Conservation (phyloP, 1,140 invertebrate species). For the Conus betulinus region DNA sequence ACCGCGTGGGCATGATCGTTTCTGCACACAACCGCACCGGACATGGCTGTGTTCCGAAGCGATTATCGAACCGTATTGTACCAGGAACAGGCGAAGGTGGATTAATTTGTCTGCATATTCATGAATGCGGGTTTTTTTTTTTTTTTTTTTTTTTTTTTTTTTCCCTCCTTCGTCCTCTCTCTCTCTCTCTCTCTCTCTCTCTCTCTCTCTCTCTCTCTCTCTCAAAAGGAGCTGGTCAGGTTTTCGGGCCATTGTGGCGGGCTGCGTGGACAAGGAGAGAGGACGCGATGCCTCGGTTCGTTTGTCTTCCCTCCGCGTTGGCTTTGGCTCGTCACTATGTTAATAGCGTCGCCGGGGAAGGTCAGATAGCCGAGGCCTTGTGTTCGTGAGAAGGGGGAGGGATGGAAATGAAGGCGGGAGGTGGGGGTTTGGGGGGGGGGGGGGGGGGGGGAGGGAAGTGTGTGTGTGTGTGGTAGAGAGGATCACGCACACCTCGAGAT, state of each 20-base stretch:
- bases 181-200: too few relatives aligned
- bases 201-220: too few relatives aligned
- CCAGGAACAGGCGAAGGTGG: background rate
- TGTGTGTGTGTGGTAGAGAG: too few relatives aligned
- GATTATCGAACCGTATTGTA: conserved; percentile 19
- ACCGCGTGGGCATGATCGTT: conserved; percentile 1
- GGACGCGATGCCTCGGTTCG: background rate
- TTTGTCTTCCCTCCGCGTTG: background rate
- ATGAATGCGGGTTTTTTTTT: background rate
- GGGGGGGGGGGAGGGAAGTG: background rate
- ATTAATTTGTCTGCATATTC: conserved; percentile 22
- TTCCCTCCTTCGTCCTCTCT: too few relatives aligned
- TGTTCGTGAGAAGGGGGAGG: background rate
- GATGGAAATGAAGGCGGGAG: too few relatives aligned
- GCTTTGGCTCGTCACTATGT: background rate
- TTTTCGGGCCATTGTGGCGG: background rate
- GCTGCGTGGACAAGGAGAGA: background rate
- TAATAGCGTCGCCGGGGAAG: background rate
- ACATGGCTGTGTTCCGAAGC: conserved; percentile 6
- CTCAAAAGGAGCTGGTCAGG: background rate
- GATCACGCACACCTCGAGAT: too few relatives aligned
- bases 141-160: background rate
- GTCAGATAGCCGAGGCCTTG: background rate
- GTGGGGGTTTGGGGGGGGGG: background rate
- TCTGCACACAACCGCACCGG: conserved; percentile 24